phyloP scores from a whole-genome alignment of 2,797 vertebrate species.

The Pangasius mekongensis region DNA sequence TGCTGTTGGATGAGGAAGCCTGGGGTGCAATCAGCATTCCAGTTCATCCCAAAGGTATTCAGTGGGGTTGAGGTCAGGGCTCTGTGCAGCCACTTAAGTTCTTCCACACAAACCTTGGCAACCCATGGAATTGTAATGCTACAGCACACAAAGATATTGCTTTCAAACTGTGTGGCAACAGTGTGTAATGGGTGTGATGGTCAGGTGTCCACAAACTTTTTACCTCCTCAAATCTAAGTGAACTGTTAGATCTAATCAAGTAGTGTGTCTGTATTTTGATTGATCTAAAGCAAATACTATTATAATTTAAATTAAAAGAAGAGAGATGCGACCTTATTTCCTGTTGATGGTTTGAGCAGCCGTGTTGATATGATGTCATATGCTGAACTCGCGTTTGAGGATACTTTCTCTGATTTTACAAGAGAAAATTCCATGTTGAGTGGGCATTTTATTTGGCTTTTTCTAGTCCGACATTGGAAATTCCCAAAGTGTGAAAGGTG shows the following conservation, averaged over 20 bases:
- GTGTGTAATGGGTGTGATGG: not conserved
- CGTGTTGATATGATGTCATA: not conserved
- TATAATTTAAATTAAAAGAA: not conserved
- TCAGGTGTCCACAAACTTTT: not conserved
- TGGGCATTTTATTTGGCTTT: not conserved
- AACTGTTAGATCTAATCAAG: not conserved
- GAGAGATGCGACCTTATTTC: not conserved
- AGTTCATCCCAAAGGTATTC: slow-evolving; percentile 6
- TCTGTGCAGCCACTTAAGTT: not conserved
- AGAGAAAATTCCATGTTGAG: not conserved
- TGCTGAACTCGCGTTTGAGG: not conserved
- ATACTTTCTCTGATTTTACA: not conserved
- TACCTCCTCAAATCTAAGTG: not conserved
- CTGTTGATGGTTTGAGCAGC: not conserved
- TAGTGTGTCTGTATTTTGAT: not conserved
- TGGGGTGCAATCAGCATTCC: not conserved
- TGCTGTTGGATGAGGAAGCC: not conserved
- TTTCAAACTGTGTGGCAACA: not conserved
- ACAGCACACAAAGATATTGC: not conserved
- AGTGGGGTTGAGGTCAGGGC: not conserved
- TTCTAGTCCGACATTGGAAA: not conserved
- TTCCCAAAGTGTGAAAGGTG: not conserved
- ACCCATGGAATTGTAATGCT: not conserved
- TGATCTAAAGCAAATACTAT: not conserved
- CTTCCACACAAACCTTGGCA: not conserved